phyloP scores from a whole-genome alignment of 1,140 invertebrate species.

The Microplitis mediator region DNA sequence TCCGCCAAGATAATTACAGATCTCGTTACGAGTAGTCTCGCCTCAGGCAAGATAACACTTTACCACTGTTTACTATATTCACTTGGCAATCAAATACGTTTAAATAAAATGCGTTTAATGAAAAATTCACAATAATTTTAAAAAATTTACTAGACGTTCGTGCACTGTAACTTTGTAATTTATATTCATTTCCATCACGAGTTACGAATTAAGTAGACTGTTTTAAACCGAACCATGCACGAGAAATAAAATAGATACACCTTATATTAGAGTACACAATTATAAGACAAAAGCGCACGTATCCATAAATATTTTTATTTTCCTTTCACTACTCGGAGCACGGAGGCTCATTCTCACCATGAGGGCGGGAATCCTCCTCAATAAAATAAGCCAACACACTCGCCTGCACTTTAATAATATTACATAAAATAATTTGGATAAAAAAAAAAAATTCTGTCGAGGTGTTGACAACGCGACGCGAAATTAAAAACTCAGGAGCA shows the following conservation, averaged over 20 bases:
- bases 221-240: too few species aligned
- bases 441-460: neutral
- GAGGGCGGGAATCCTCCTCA: neutral
- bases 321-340: constrained; percentile 21
- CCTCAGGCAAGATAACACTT: constrained; percentile 2
- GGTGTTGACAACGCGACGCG: constrained; percentile 9
- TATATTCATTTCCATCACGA: too few species aligned
- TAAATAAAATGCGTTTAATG: neutral
- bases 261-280: too few species aligned
- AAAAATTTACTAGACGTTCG: neutral
- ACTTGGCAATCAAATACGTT: neutral
- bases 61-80: neutral
- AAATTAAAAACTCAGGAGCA: neutral
- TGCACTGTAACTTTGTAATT: too few species aligned
- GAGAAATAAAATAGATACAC: too few species aligned
- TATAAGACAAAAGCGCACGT: neutral
- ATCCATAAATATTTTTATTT: neutral
- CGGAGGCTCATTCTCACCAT: constrained; percentile 16
- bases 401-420: constrained; percentile 2
- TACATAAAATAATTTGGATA: neutral
- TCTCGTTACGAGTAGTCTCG: neutral
- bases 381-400: neutral
- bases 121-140: neutral
- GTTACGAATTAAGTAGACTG: neutral
- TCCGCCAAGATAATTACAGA: neutral